Percentiles rank a stretch among this genome's conserved stretches.
Conservation (phyloP, 2,113 vertebrate species). For the Anguilla rostrata region DNA sequence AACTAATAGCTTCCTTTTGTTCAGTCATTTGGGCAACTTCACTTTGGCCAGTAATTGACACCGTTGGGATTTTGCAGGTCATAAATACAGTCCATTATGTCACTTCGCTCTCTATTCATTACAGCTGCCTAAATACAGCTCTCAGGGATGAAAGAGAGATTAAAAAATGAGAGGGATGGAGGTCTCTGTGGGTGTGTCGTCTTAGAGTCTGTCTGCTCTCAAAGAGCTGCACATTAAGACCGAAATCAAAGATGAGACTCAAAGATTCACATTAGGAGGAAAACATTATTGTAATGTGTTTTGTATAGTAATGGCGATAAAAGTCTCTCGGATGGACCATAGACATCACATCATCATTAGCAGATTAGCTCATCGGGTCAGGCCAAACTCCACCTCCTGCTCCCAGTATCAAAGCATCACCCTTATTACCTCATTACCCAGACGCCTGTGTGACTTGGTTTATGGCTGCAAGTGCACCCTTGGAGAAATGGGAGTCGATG, state of each 20-base stretch:
- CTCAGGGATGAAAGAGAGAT: slow-evolving; percentile 2
- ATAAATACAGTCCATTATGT: slow-evolving; percentile 45
- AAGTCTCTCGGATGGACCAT: background rate
- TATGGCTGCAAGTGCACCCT: background rate
- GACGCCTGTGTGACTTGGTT: background rate
- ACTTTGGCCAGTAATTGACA: slow-evolving; percentile 53
- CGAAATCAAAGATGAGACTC: slow-evolving; percentile 16
- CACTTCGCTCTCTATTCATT: slow-evolving; percentile 45
- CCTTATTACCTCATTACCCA: slow-evolving; percentile 33
- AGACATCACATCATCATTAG: slow-evolving; percentile 32
- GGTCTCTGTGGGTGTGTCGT: slow-evolving; percentile 10
- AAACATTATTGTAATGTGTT: slow-evolving; percentile 34
- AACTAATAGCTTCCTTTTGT: slow-evolving; percentile 53
- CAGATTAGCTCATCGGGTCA: slow-evolving; percentile 40
- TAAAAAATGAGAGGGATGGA: background rate
- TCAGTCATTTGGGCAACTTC: slow-evolving; percentile 39
- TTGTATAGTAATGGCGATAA: slow-evolving; percentile 20
- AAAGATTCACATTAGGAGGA: slow-evolving; percentile 20
- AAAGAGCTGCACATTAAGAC: slow-evolving; percentile 21
- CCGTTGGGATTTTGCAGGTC: slow-evolving; percentile 47
- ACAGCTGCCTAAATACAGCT: slow-evolving; percentile 32
- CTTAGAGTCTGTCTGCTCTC: background rate
- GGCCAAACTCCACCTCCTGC: slow-evolving; percentile 20
- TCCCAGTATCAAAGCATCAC: slow-evolving; percentile 20
- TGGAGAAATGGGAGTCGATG: background rate